A percentile compares a stretch with the other conserved stretches of the same genome.
These are phyloP conservation scores for Galeruca laticollis DNA, from an alignment of 2,888 invertebrate genomes.

Conservation along the genomic window DNA sequence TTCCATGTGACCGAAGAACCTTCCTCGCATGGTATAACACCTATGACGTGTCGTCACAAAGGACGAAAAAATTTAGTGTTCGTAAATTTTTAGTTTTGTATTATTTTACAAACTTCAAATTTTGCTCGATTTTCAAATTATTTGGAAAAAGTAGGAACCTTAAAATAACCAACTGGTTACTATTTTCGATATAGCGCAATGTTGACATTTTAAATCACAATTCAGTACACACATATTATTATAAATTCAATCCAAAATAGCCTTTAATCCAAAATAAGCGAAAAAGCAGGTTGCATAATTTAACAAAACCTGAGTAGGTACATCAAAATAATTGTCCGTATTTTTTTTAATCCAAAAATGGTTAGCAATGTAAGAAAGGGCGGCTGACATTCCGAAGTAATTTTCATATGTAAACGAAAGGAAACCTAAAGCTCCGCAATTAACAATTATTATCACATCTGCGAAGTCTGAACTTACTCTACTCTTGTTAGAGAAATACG, in stretches of 20 bases:
- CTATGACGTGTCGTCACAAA: too few species aligned
- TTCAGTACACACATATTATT: background rate
- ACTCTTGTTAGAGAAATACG: slow-evolving; percentile 50
- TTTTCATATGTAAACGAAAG: slow-evolving; percentile 59
- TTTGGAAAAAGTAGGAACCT: too few species aligned
- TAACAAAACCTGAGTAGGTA: slow-evolving; percentile 62
- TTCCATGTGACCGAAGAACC: too few species aligned
- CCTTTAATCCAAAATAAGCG: slow-evolving; percentile 59
- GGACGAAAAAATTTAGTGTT: too few species aligned
- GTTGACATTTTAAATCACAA: background rate
- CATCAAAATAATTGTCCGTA: slow-evolving; percentile 53
- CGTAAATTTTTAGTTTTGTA: too few species aligned
- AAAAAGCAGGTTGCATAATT: slow-evolving; percentile 65
- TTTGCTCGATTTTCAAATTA: too few species aligned
- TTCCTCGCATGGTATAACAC: too few species aligned
- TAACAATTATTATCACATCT: slow-evolving; percentile 44
- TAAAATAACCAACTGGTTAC: too few species aligned
- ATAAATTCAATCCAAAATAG: slow-evolving; percentile 47
- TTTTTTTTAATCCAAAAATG: slow-evolving; percentile 59
- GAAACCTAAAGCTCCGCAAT: slow-evolving; percentile 54
- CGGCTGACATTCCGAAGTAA: slow-evolving; percentile 57
- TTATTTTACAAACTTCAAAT: too few species aligned
- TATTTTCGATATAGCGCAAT: background rate
- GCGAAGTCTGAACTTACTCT: slow-evolving; percentile 52
- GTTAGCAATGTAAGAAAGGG: slow-evolving; percentile 58